These are phyloP conservation scores for Phytoseiulus persimilis DNA, from an alignment of 2,888 invertebrate species.

Conservation along the genomic window DNA sequence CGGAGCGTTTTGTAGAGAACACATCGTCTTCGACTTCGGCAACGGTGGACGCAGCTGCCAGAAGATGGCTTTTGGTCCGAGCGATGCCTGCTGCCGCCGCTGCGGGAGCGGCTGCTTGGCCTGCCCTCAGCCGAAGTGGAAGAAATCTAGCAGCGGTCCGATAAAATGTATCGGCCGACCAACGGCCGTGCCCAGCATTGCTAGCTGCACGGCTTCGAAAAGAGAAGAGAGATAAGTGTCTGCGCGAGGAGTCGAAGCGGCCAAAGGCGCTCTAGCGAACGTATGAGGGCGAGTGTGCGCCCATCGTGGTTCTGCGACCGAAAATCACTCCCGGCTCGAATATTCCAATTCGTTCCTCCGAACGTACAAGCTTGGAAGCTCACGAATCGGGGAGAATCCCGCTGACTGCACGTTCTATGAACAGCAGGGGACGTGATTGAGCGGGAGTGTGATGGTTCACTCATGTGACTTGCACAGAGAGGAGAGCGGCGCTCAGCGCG, in stretches of 20 bases:
- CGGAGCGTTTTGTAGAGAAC: not conserved
- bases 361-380: not conserved
- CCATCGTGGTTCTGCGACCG: not conserved
- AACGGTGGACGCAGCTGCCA: not conserved
- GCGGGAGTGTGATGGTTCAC: too few relatives aligned
- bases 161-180: not conserved
- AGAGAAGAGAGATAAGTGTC: not conserved
- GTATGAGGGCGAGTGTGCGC: not conserved
- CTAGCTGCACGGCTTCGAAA: not conserved
- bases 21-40: not conserved
- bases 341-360: not conserved
- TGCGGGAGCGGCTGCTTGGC: not conserved
- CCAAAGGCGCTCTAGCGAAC: not conserved
- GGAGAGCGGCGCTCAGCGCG: too few relatives aligned
- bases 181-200: constrained; percentile 5
- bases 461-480: too few relatives aligned
- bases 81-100: not conserved
- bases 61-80: not conserved
- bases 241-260: not conserved
- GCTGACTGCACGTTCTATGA: not conserved
- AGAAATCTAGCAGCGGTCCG: not conserved
- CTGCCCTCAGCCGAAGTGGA: constrained; percentile 5
- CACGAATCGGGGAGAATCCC: not conserved
- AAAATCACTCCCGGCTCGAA: not conserved
- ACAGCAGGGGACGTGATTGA: too few relatives aligned